These are phyloP conservation scores for Chaetops frenatus DNA, from an alignment of 2,113 vertebrate species.

Conservation along the genomic window DNA sequence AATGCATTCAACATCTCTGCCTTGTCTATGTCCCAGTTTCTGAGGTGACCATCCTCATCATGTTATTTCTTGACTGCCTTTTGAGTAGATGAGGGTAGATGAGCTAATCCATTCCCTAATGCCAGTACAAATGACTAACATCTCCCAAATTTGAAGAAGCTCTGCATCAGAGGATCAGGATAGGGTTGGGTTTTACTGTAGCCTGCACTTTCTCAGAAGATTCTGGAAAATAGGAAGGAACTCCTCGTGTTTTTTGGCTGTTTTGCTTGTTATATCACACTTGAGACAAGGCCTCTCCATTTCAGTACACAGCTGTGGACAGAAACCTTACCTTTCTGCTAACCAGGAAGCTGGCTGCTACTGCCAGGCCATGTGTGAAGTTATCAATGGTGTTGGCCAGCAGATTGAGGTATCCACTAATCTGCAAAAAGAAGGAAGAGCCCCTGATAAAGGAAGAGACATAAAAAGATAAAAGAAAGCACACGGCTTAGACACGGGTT, in stretches of 20 bases:
- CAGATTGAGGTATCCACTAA: constrained; percentile 94
- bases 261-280: not conserved
- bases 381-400: constrained; percentile 98
- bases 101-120: not conserved
- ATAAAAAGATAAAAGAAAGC: not conserved
- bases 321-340: constrained; percentile 89
- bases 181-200: not conserved
- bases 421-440: constrained; percentile 71
- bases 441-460: not conserved
- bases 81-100: not conserved
- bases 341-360: constrained; percentile 93
- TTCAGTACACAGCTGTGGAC: not conserved
- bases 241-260: not conserved
- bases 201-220: not conserved
- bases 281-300: not conserved
- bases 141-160: not conserved
- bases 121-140: not conserved
- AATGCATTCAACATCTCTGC: not conserved
- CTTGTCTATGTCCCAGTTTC: not conserved
- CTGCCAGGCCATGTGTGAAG: constrained; percentile 95
- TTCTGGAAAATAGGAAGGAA: not conserved
- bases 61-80: not conserved
- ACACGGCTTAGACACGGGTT: not conserved
- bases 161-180: not conserved
- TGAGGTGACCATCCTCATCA: not conserved